phyloP scores from a whole-genome alignment of 2,888 invertebrate species.

The Rhamnusium bicolor region DNA sequence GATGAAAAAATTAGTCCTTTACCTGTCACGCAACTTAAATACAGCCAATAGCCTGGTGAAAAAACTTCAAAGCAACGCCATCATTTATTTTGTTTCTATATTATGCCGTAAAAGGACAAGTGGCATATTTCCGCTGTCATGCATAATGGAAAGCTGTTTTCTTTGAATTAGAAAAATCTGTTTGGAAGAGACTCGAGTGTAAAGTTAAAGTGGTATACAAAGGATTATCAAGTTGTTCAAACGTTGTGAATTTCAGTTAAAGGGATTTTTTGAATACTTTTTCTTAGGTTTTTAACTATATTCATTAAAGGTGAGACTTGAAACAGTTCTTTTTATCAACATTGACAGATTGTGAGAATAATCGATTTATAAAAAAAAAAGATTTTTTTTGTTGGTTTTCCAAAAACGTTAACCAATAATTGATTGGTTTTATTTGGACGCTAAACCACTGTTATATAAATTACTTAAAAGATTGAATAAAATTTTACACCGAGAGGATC shows the following conservation, averaged over 20 bases:
- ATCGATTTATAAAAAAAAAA: too few species aligned
- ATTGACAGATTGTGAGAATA: too few species aligned
- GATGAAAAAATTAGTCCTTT: constrained; percentile 10
- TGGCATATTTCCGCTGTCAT: neutral
- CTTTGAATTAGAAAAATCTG: constrained; percentile 45
- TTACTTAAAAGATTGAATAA: too few species aligned
- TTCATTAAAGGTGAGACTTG: neutral
- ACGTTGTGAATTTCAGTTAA: neutral
- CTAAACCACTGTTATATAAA: too few species aligned
- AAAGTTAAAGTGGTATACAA: neutral
- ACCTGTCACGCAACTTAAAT: constrained; percentile 2
- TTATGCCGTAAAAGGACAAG: constrained; percentile 6
- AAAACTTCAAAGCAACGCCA: constrained; percentile 1
- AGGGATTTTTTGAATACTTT: neutral
- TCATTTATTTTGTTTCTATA: neutral
- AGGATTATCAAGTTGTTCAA: neutral
- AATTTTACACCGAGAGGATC: too few species aligned
- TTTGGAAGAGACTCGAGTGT: neutral
- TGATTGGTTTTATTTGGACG: too few species aligned
- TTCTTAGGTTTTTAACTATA: neutral
- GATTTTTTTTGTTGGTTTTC: too few species aligned
- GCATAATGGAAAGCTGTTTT: constrained; percentile 38
- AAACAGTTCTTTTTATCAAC: too few species aligned
- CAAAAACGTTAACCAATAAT: too few species aligned
- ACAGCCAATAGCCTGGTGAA: neutral